Evolutionary conservation across 2,113 vertebrate species (phyloP).

Genomic region (Athene cunicularia): DNA sequence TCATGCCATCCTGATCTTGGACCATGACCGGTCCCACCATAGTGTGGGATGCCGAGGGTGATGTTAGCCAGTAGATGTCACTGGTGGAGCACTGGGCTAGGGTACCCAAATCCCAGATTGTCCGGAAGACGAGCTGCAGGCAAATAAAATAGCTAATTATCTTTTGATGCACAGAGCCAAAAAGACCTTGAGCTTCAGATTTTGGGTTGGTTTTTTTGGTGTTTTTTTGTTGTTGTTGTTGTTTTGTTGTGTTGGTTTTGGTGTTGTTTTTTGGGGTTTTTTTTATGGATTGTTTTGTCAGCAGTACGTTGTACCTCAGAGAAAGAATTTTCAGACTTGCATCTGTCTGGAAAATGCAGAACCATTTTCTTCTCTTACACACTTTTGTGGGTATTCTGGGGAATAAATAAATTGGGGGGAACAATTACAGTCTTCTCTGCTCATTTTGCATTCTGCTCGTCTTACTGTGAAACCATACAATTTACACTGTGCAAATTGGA

Average conservation of each 20-base stretch:
- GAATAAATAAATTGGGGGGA: not conserved
- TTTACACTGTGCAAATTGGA: not conserved
- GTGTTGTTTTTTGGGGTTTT: too few species aligned
- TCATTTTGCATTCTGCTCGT: not conserved
- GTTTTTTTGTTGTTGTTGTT: too few species aligned
- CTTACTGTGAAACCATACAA: not conserved
- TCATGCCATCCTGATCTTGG: not conserved
- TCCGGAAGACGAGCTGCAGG: rapidly evolving
- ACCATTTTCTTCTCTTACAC: not conserved
- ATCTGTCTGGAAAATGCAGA: not conserved
- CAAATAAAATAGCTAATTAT: not conserved
- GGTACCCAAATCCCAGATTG: not conserved
- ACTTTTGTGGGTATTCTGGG: not conserved
- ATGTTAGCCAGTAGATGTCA: constrained; percentile 43
- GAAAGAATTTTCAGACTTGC: not conserved
- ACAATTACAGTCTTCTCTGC: not conserved
- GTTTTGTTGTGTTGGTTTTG: too few species aligned
- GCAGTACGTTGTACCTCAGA: not conserved
- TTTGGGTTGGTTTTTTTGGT: too few species aligned
- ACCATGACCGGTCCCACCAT: not conserved
- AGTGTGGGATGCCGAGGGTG: not conserved
- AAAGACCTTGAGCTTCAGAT: not conserved
- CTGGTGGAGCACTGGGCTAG: constrained; percentile 21
- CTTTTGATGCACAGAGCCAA: not conserved
- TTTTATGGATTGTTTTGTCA: not conserved